Evolutionary conservation across 2,888 invertebrate species (phyloP).

Genomic region (Stenichneumon culpator): DNA sequence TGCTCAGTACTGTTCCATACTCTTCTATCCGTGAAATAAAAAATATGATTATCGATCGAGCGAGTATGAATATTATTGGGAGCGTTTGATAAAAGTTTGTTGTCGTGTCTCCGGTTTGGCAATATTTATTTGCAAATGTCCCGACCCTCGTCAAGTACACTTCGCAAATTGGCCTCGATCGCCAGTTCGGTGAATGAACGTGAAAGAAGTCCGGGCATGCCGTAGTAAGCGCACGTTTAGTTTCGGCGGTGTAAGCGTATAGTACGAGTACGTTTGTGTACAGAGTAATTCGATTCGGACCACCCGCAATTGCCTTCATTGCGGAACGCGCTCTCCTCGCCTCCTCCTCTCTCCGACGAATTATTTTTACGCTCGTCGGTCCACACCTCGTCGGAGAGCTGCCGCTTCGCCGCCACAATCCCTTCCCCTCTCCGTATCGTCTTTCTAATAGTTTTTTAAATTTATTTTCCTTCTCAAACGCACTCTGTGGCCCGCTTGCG

Average conservation of each 20-base stretch:
- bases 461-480: slow-evolving; percentile 19
- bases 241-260: slow-evolving; percentile 30
- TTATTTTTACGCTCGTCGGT: slow-evolving; percentile 59
- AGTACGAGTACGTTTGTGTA: slow-evolving; percentile 58
- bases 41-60: too few relatives aligned
- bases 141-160: neutral
- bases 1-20: too few relatives aligned
- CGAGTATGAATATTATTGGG: too few relatives aligned
- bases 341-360: slow-evolving; percentile 32
- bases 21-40: too few relatives aligned
- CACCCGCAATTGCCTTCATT: slow-evolving; percentile 46
- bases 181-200: slow-evolving; percentile 51
- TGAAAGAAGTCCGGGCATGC: slow-evolving; percentile 9
- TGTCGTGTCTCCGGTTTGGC: too few relatives aligned
- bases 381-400: slow-evolving; percentile 17
- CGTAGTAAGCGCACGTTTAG: slow-evolving; percentile 47
- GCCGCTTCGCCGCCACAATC: slow-evolving; percentile 33
- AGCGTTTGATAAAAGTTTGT: too few relatives aligned
- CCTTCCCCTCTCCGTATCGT: slow-evolving; percentile 37
- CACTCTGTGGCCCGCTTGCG: slow-evolving; percentile 38
- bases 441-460: slow-evolving; percentile 1
- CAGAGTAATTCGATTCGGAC: slow-evolving; percentile 60
- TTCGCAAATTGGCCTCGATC: slow-evolving; percentile 19
- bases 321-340: neutral
- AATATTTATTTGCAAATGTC: too few relatives aligned